Conservation (phyloP, 1,140 invertebrate species). For the Mylabris phalerata region DNA sequence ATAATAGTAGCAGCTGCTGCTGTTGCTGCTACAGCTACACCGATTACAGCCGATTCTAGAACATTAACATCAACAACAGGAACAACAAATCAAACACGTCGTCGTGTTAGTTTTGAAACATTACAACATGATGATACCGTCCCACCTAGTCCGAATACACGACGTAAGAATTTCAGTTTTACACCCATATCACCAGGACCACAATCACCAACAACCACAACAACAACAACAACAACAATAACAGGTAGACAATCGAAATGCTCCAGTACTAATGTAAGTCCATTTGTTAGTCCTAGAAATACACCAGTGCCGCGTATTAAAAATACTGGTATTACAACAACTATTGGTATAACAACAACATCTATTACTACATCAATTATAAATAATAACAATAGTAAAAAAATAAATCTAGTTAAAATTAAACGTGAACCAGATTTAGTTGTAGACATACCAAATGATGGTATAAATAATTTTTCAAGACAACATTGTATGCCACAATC, state of each 20-base stretch:
- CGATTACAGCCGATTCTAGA: not conserved
- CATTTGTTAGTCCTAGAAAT: conserved; percentile 75
- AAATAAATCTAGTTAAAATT: conserved; percentile 19
- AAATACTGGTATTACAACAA: conserved; percentile 4
- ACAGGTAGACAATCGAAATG: conserved; percentile 47
- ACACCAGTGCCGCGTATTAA: conserved; percentile 59
- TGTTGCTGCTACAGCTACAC: not conserved
- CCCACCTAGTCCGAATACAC: conserved; percentile 50
- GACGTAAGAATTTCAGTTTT: conserved; percentile 74
- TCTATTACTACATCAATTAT: too few species aligned
- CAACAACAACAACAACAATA: conserved; percentile 44
- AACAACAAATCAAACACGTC: conserved; percentile 33
- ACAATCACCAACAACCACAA: conserved; percentile 56
- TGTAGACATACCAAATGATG: conserved; percentile 24
- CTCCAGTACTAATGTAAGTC: conserved; percentile 59
- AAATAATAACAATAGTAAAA: conserved; percentile 22
- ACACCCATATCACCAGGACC: conserved; percentile 54
- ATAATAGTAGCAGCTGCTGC: too few species aligned
- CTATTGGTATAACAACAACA: too few species aligned
- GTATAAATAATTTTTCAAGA: conserved; percentile 32
- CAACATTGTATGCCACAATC: conserved; percentile 48
- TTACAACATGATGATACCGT: conserved; percentile 39
- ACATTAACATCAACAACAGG: not conserved
- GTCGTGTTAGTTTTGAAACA: conserved; percentile 57
- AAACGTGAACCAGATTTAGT: conserved; percentile 33